Base-by-base conservation (phyloP, 2,888 invertebrate species). In the Argyresthia albistria region DNA sequence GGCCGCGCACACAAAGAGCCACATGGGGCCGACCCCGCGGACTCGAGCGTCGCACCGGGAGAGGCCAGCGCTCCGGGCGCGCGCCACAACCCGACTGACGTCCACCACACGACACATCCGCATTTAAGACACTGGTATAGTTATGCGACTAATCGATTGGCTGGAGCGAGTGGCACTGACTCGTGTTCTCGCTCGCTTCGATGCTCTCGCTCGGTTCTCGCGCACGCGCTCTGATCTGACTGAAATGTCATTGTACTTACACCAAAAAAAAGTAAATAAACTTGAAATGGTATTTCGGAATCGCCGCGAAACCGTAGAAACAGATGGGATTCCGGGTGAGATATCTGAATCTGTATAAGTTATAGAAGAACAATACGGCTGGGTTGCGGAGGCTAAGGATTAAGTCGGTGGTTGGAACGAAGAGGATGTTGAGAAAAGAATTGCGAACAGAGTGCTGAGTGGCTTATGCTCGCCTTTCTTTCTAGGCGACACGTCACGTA, bases 131-230 rank as follows among this genome's bases (percentile, higher is more conserved):
- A 83, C 78, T 82, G 86, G 83, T 84, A 83, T 86, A 84, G 87
- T 86, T 86, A 86, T 86, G 86, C 86, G 87, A 87, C 87, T 87
- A 87, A 87, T 87, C 87, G 87, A 87, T 87, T 86, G 86, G 87
- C 84, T 75, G 80, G 80, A 86, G 80, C 73, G 82, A 80, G 82
- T 71, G 69, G 63, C 66, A 79, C 79, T 76, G 77, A 75, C 78
- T 67, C 62, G 73, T 63, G 57, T 35, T 80, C 84, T 59, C 71
- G 58, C 67, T 86, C 71, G 56, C 55, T 55, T 60, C 63, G 59
- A 65, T 68, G 43, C 71, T 82, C 82, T 73, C 77, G 55, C 57
- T 80, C 76, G 58, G 60, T 57, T 59, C 61, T 67, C 72, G 72
- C 86, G 84, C 87, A 82, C 49, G 86, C 87, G 86, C 70, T 47